phyloP scores from a whole-genome alignment of 2,113 vertebrate genomes.

The Tachycineta bicolor region DNA sequence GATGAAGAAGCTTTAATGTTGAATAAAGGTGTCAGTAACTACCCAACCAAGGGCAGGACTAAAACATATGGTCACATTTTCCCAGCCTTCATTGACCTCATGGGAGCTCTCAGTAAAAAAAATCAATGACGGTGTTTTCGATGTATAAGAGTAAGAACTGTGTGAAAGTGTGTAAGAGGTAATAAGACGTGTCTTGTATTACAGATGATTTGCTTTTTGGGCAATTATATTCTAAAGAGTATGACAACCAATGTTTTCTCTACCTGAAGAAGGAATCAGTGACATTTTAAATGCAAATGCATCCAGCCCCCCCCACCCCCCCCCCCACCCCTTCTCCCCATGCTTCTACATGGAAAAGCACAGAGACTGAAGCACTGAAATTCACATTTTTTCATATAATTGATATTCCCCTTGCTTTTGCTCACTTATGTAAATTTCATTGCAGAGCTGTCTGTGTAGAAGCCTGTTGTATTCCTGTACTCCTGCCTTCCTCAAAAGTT shows the following conservation, averaged over 20 bases:
- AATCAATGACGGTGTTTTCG: conserved; percentile 46
- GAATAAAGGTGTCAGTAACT: conserved; percentile 53
- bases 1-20: conserved; percentile 48
- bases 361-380: background rate
- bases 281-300: background rate
- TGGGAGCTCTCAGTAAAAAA: conserved; percentile 62
- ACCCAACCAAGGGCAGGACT: conserved; percentile 44
- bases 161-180: background rate
- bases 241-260: background rate
- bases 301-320: background rate
- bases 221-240: background rate
- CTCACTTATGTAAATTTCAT: background rate
- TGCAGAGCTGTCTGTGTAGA: background rate
- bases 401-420: background rate
- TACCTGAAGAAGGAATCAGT: background rate
- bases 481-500: background rate
- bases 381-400: background rate
- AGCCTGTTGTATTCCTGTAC: background rate
- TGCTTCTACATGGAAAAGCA: fast-evolving
- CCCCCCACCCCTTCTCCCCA: fast-evolving
- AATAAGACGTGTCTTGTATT: background rate
- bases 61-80: conserved; percentile 63
- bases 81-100: conserved; percentile 48
- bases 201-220: background rate
- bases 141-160: background rate